Percentiles rank a stretch among this genome's conserved stretches.
Evolutionary conservation across 2,797 vertebrate genomes (phyloP).

Genomic region (Menidia menidia): DNA sequence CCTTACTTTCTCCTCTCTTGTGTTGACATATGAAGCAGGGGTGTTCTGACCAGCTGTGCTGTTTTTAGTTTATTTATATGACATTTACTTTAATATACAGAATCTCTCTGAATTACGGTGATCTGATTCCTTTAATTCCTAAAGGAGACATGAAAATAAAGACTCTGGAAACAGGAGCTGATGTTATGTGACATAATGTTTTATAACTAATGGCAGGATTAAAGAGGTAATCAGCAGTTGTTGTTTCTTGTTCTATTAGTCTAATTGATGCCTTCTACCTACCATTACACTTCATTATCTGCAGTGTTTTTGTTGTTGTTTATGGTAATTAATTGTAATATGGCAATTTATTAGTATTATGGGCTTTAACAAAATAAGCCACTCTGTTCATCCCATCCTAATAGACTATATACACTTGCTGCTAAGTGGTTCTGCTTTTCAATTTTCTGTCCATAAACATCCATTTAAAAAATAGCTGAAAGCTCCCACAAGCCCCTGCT

Average conservation of each 20-base stretch:
- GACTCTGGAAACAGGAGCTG: conserved; percentile 11
- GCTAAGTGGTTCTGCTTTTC: conserved; percentile 67
- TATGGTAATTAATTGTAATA: conserved; percentile 73
- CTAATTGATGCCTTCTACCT: conserved; percentile 72
- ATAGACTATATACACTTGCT: conserved; percentile 58
- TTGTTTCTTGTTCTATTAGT: conserved; percentile 53
- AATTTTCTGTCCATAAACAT: conserved; percentile 64
- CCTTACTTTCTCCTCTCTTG: not conserved
- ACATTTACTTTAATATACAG: conserved; percentile 5
- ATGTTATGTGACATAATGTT: conserved; percentile 48
- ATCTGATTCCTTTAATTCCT: conserved; percentile 5
- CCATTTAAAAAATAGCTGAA: conserved; percentile 50
- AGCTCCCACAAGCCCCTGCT: conserved; percentile 37
- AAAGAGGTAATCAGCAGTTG: conserved; percentile 56
- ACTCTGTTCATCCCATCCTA: conserved; percentile 55
- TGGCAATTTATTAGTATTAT: conserved; percentile 74
- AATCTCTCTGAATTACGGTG: not conserved
- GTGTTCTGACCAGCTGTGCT: not conserved
- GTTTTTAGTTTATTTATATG: conserved; percentile 1
- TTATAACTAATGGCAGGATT: conserved; percentile 49
- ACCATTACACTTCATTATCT: conserved; percentile 72
- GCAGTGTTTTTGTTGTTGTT: conserved; percentile 67
- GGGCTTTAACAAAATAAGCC: conserved; percentile 67
- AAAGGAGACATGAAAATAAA: conserved; percentile 7
- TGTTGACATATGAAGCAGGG: not conserved